These are phyloP conservation scores for Polietes domitor DNA, from an alignment of 2,888 invertebrate species.

Conservation along the genomic window DNA sequence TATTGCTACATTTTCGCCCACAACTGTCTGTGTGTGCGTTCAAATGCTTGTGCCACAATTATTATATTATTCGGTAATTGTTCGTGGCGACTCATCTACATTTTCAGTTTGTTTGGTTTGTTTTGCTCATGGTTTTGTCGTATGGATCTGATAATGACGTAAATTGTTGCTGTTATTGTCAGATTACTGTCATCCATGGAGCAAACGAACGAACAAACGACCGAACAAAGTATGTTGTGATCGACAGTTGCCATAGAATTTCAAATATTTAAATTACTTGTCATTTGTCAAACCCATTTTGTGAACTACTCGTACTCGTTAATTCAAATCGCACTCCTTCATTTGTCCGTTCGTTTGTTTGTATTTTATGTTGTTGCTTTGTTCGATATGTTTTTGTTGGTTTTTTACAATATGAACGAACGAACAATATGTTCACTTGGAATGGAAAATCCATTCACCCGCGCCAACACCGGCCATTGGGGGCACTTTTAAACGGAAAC, in stretches of 20 bases:
- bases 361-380: constrained; percentile 6
- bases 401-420: not conserved
- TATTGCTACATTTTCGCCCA: not conserved
- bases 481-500: constrained; percentile 75
- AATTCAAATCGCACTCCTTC: constrained; percentile 56
- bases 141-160: constrained; percentile 31
- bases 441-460: not conserved
- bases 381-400: constrained; percentile 17
- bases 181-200: constrained; percentile 9
- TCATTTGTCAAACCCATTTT: constrained; percentile 58
- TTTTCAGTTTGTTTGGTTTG: not conserved
- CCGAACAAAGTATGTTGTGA: constrained; percentile 19
- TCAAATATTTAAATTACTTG: constrained; percentile 61
- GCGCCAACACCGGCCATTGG: not conserved
- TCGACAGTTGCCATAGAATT: constrained; percentile 63
- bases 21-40: not conserved
- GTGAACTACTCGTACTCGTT: constrained; percentile 10
- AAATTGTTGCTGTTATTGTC: constrained; percentile 15
- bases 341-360: not conserved
- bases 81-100: constrained; percentile 17
- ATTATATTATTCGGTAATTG: constrained; percentile 33
- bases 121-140: not conserved
- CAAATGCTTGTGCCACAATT: not conserved
- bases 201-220: not conserved
- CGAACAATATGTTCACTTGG: constrained; percentile 19